Evolutionary conservation across 2,797 vertebrate species (phyloP), one percentile per base, ranked within the genome.

Genomic region (Chaunax sp.): DNA sequence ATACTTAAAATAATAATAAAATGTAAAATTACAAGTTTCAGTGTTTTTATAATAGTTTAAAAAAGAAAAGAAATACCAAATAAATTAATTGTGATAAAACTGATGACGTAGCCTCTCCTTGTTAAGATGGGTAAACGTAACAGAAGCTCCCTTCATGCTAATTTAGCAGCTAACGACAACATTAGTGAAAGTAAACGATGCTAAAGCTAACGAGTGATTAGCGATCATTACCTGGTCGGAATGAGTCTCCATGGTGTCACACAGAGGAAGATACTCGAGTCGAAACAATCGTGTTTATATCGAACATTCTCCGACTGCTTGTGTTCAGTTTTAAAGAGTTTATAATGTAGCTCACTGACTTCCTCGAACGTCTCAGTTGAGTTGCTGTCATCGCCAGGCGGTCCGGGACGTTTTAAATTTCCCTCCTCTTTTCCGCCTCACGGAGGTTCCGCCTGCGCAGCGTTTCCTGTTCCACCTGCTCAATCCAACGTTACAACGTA

Each of bases 381-480:
- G 18, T 1, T 14, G 2, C 6, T 57, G 23, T 60, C 58, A 25
- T n/a, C 19, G 9, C 0, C 25, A 18, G 19, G 19, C 19, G 6
- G 82, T 86, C 71, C 75, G 72, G 73, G 4, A 10, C 78, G 23
- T 74, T 93, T 94, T 80, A 91, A 94, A 94, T 88, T 91, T 94
- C 92, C 93, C 93, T 92, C 93, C 80, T 76, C 65, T 72, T 56
- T 75, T 20, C 75, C 69, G 76, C 80, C 37, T 35, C 33, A 33
- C 67, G 41, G 4, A 82, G 51, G 85, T 89, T 92, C 92, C 90
- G 79, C 81, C 56, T 83, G 73, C 58, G 50, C 19, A 20, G 6
- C 3, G 45, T n/a, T 59, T 49, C 30, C 50, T 22, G 3, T 28
- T 23, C 13, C 23, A 11, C 37, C 10, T 23, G 20, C 38, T 2